Evolutionary conservation across 2,113 vertebrate genomes (phyloP), one percentile per base, ranked within the genome.

Genomic region (Gorsachius goisagi): DNA sequence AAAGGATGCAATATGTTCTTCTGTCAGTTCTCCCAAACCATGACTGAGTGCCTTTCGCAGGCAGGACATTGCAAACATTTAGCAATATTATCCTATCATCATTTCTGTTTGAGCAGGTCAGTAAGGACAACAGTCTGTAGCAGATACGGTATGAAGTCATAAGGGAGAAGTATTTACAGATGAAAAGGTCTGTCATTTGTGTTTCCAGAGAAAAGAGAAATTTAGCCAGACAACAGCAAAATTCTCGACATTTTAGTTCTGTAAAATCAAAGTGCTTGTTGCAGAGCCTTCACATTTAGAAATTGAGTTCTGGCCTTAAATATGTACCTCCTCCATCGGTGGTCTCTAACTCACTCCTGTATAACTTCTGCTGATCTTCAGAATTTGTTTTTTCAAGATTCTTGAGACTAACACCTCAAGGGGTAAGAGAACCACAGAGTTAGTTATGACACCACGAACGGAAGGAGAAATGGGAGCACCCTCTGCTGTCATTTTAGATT

Each of bases 401-500:
- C 37, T 58, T 50, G 26, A 35, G 21, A 45, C 7, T 15, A 37
- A 30, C 15, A 35, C 0, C 24, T 27, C 2, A 9, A 9, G 3
- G 5, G 3, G 2, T 11, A 45, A 75, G 11, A 47, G 5, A 53
- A 5, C 28, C 20, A 6, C 0, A 0, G 27, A 20, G 28, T 60
- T 26, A 4, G 12, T 15, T 0, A 5, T 32, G 12, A 15, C 32
- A 33, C 20, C 2, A 0, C 28, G 68, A 94, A 41, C 23, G 0
- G 1, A 88, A 83, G 68, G 33, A 90, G 82, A 93, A 93, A 92
- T 77, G 6, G 30, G 35, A 96, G 95, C 93, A 86, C 95, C 95
- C 92, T 91, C 95, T 97, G 82, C 88, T 90, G 95, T 84, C 41
- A 15, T 74, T 93, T 90, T 45, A 69, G 47, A n/a, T 91, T 5